phyloP scores from a whole-genome alignment of 2,888 invertebrate genomes.

The Drosophila bunnanda region DNA sequence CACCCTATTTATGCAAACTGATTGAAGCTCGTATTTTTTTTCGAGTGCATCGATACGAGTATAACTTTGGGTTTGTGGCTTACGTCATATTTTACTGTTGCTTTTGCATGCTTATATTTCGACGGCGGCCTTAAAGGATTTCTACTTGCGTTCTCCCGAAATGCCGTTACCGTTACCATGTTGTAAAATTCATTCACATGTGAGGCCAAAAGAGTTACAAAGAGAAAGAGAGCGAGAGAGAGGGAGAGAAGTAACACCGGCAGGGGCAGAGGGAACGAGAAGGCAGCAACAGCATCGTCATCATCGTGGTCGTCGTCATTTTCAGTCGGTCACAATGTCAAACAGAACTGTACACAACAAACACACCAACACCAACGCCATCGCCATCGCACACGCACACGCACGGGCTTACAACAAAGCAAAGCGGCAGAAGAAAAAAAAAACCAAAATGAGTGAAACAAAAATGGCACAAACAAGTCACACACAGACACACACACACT shows the following conservation, averaged over 20 bases:
- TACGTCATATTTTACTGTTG: slow-evolving; percentile 53
- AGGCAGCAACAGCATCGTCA: slow-evolving; percentile 26
- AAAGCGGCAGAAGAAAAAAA: slow-evolving; percentile 19
- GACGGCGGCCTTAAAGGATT: slow-evolving; percentile 41
- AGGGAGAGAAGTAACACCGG: slow-evolving; percentile 1
- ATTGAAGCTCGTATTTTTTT: not conserved
- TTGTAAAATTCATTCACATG: slow-evolving; percentile 46
- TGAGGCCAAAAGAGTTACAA: slow-evolving; percentile 3
- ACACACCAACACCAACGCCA: slow-evolving; percentile 18
- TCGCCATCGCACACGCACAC: slow-evolving; percentile 10
- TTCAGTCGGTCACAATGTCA: slow-evolving; percentile 69
- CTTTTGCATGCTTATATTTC: slow-evolving; percentile 31
- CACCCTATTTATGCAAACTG: too few relatives aligned
- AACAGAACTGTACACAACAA: slow-evolving; percentile 57
- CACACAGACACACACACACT: slow-evolving; percentile 27
- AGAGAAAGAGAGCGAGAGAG: not conserved
- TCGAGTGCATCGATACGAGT: slow-evolving; percentile 6
- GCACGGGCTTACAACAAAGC: slow-evolving; percentile 36
- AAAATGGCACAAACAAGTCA: slow-evolving; percentile 41
- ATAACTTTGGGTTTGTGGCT: slow-evolving; percentile 33
- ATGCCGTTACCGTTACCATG: slow-evolving; percentile 36
- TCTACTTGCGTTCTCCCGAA: slow-evolving; percentile 18
- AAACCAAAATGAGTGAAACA: slow-evolving; percentile 23
- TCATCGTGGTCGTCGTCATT: slow-evolving; percentile 27
- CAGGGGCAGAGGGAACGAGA: not conserved